Conservation (phyloP, 1,140 invertebrate species). For the Papilio helenus region DNA sequence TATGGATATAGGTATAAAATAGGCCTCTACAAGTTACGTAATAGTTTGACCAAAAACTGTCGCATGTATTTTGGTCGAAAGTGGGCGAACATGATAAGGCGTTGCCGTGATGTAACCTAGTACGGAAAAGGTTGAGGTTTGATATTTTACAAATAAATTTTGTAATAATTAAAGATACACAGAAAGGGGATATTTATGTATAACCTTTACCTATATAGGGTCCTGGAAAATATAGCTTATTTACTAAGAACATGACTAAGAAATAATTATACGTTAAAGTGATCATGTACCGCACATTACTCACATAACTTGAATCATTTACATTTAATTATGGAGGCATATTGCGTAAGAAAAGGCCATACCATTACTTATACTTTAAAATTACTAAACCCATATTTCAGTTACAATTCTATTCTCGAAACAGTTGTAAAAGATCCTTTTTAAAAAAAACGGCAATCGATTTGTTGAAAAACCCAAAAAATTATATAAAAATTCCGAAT, state of each 20-base stretch:
- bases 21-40: background rate
- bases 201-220: background rate
- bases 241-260: constrained; percentile 5
- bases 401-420: no score
- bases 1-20: background rate
- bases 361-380: background rate
- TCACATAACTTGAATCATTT: constrained; percentile 13
- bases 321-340: constrained; percentile 6
- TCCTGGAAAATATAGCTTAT: background rate
- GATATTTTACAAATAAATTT: background rate
- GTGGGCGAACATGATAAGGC: constrained; percentile 6
- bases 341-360: background rate
- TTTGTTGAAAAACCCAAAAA: no score
- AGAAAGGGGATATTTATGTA: background rate
- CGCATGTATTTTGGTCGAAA: background rate
- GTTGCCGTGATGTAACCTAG: background rate
- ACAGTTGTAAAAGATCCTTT: no score
- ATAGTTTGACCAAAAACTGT: background rate
- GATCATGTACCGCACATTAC: background rate
- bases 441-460: no score
- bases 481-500: no score
- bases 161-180: background rate
- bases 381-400: no score
- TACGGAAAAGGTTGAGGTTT: background rate
- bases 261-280: constrained; percentile 4